Evolutionary conservation across 2,113 vertebrate genomes (phyloP).

Genomic region (Columba livia): DNA sequence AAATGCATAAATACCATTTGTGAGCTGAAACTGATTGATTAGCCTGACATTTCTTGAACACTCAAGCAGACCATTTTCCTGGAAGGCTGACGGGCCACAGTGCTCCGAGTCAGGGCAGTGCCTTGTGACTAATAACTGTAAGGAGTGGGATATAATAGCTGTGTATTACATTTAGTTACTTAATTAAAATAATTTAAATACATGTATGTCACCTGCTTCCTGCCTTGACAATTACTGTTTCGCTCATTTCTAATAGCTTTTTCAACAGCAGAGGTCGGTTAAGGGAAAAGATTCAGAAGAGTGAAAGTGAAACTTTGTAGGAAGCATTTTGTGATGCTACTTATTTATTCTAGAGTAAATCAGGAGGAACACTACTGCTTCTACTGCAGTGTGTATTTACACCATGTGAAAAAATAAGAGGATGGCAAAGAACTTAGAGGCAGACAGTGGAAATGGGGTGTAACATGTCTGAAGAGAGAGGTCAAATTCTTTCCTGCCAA

Average conservation of each 20-base stretch:
- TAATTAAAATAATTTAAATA: neutral
- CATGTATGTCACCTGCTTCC: neutral
- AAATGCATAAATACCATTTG: neutral
- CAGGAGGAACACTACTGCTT: neutral
- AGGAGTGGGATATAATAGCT: neutral
- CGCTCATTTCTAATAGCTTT: neutral
- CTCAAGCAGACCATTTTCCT: neutral
- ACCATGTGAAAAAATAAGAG: neutral
- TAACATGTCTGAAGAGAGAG: conserved; percentile 35
- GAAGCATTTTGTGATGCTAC: neutral
- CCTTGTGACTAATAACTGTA: neutral
- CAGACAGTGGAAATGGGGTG: conserved; percentile 48
- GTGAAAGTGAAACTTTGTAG: neutral
- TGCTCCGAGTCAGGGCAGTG: neutral
- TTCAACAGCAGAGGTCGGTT: neutral
- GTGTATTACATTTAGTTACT: neutral
- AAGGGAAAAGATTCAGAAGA: neutral
- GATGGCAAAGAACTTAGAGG: conserved; percentile 16
- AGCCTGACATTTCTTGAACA: neutral
- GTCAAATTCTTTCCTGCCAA: conserved; percentile 41
- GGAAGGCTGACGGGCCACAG: neutral
- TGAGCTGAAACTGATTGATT: neutral
- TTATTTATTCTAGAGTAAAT: neutral
- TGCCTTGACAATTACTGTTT: neutral
- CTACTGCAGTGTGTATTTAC: neutral